Conservation (phyloP, 2,113 vertebrate species). For the Seriola aureovittata region DNA sequence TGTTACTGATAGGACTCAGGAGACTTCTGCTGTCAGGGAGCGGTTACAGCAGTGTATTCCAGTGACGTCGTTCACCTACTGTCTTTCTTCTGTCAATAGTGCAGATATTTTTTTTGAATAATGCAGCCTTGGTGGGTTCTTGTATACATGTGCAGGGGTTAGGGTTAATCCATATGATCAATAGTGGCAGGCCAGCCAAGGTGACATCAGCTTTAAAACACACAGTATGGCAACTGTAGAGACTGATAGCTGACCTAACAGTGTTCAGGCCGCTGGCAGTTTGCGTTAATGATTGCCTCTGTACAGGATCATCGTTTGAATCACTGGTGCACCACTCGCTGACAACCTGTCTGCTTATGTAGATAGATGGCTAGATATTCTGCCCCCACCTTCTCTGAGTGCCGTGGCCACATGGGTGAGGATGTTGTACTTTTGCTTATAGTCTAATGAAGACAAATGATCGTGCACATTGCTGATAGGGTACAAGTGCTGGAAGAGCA, state of each 20-base stretch:
- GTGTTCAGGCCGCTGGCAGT: constrained; percentile 37
- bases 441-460: constrained; percentile 69
- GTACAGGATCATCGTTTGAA: constrained; percentile 40
- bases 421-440: constrained; percentile 37
- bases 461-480: constrained; percentile 21
- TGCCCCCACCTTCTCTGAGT: constrained; percentile 4
- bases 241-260: constrained; percentile 49
- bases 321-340: constrained; percentile 8
- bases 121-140: not conserved
- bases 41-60: constrained; percentile 25
- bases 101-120: not conserved
- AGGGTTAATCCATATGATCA: not conserved
- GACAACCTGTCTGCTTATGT: constrained; percentile 54
- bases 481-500: constrained; percentile 26
- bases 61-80: constrained; percentile 6
- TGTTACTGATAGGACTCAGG: constrained; percentile 69
- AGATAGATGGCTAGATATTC: constrained; percentile 28
- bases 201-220: constrained; percentile 40
- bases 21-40: constrained; percentile 52
- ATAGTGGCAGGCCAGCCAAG: constrained; percentile 9
- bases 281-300: constrained; percentile 67
- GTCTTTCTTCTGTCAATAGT: not conserved
- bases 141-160: constrained; percentile 1
- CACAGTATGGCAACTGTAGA: not conserved
- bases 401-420: constrained; percentile 19